Percentiles rank a stretch among this genome's conserved stretches.
These are phyloP conservation scores for Lycaon pictus DNA, from an alignment of 2,113 vertebrate species.

Conservation along the genomic window DNA sequence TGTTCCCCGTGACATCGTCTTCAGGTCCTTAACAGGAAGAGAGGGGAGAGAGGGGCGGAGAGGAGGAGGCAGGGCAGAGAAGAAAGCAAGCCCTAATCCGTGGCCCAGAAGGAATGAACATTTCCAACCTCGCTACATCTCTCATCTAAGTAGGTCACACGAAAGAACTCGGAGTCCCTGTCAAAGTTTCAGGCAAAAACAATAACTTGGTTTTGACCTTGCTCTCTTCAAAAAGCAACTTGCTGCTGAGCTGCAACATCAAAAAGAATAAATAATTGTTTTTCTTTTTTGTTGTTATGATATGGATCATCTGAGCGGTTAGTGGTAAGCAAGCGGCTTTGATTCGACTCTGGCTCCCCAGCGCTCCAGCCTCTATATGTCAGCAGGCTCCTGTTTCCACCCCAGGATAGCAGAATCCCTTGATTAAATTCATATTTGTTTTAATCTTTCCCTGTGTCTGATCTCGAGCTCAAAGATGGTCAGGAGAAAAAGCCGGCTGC, in stretches of 20 bases:
- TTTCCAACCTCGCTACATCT: constrained; percentile 79
- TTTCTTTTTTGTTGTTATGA: constrained; percentile 99
- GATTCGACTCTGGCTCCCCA: constrained; percentile 97
- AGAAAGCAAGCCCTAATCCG: constrained; percentile 16
- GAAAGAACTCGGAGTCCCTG: constrained; percentile 86
- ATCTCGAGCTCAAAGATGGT: constrained; percentile 92
- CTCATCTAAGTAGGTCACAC: constrained; percentile 86
- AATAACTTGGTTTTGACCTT: constrained; percentile 92
- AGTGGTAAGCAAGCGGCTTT: constrained; percentile 98
- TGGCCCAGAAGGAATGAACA: constrained; percentile 77
- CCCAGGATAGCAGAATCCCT: constrained; percentile 92
- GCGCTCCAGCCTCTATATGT: constrained; percentile 94
- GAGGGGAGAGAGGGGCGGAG: neutral
- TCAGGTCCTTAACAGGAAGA: neutral
- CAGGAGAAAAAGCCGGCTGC: constrained; percentile 88
- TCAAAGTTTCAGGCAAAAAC: constrained; percentile 90
- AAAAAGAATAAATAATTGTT: constrained; percentile 99
- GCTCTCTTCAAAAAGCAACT: constrained; percentile 90
- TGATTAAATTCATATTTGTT: constrained; percentile 99
- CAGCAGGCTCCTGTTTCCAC: constrained; percentile 92
- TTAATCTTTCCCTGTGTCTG: constrained; percentile 96
- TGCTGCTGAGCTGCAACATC: constrained; percentile 94
- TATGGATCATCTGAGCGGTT: constrained; percentile 97
- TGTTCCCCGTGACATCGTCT: neutral
- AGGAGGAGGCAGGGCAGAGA: constrained; percentile 11